Conservation (phyloP, 2,113 vertebrate species). For the Phylloscopus trochilus region DNA sequence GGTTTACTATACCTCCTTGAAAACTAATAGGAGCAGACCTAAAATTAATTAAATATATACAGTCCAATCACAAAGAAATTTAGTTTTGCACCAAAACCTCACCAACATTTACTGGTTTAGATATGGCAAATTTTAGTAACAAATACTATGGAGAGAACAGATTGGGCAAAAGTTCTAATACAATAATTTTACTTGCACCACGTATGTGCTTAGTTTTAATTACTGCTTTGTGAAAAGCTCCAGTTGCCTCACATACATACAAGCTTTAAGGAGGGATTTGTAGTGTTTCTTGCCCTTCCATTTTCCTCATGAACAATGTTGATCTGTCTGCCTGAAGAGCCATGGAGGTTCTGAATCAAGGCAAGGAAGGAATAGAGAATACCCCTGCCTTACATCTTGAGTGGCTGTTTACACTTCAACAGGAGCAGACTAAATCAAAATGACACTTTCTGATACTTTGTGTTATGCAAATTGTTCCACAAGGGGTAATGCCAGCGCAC, state of each 20-base stretch:
- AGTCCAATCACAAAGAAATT: neutral
- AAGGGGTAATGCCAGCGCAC: neutral
- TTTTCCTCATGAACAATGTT: neutral
- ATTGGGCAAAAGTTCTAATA: neutral
- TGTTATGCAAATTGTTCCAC: constrained; percentile 6
- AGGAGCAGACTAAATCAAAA: constrained; percentile 4
- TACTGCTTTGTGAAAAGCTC: neutral
- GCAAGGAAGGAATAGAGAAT: neutral
- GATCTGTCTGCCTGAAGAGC: neutral
- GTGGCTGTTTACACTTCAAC: neutral
- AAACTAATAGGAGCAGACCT: neutral
- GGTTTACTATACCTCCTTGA: neutral
- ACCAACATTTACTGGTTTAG: neutral
- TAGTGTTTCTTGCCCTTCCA: neutral
- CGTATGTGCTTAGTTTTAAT: neutral
- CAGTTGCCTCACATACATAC: neutral
- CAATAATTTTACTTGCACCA: neutral
- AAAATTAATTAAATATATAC: neutral
- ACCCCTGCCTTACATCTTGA: neutral
- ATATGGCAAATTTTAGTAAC: neutral
- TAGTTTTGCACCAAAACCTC: neutral
- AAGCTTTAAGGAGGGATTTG: neutral
- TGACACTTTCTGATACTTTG: neutral
- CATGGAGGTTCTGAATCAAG: neutral
- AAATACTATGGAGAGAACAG: neutral